These are phyloP conservation scores for Lutjanus erythropterus DNA, from an alignment of 2,113 vertebrate species.

Conservation along the genomic window DNA sequence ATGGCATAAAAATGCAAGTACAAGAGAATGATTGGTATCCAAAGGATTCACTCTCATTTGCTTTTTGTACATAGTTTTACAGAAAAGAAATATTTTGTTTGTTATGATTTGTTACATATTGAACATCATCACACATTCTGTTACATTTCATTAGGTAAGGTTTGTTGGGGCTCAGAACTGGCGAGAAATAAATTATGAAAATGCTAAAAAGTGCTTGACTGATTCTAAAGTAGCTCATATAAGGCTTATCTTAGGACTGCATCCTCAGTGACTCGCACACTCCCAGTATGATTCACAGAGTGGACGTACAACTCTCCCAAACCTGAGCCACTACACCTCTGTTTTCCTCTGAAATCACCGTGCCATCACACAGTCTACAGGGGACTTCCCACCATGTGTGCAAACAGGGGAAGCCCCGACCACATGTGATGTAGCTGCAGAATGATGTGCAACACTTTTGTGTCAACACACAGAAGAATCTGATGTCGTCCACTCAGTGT, in stretches of 20 bases:
- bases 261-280: background rate
- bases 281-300: background rate
- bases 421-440: background rate
- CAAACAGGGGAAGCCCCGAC: background rate
- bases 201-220: constrained; percentile 19
- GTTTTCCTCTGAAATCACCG: background rate
- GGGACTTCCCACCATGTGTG: constrained; percentile 8
- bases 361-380: no score
- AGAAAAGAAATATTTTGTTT: constrained; percentile 24
- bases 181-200: constrained; percentile 6
- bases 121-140: background rate
- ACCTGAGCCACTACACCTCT: background rate
- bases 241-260: background rate
- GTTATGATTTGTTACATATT: constrained; percentile 4
- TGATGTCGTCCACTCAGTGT: no score
- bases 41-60: constrained; percentile 19
- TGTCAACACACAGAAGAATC: background rate
- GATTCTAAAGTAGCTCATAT: background rate
- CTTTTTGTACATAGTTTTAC: constrained; percentile 27
- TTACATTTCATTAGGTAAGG: constrained; percentile 2
- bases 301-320: background rate
- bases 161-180: constrained; percentile 31
- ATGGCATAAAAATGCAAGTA: constrained; percentile 12
- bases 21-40: constrained; percentile 22
- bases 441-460: background rate